Evolutionary conservation across 2,888 invertebrate species (phyloP).

Genomic region (Biston betularia): DNA sequence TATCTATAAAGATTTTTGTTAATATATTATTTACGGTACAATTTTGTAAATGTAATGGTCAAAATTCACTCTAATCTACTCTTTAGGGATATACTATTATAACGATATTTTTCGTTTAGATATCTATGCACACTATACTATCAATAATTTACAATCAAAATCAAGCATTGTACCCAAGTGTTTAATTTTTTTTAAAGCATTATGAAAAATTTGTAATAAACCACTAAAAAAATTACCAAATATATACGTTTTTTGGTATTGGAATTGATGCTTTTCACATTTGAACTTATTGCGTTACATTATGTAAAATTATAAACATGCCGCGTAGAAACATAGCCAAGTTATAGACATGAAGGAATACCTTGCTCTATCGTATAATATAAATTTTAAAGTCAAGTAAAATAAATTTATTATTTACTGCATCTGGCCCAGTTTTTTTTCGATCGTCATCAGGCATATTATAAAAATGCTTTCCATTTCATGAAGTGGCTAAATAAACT

Average conservation of each 20-base stretch:
- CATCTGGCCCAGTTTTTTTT: too few species aligned
- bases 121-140: neutral
- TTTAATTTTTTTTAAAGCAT: neutral
- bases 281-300: neutral
- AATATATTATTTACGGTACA: neutral
- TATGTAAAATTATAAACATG: neutral
- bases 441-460: too few species aligned
- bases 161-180: neutral
- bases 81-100: neutral
- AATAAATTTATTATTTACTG: neutral
- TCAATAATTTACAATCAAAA: too few species aligned
- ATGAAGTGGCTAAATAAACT: too few species aligned
- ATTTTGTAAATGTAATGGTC: slow-evolving; percentile 5
- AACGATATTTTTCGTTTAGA: neutral
- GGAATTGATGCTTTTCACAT: neutral
- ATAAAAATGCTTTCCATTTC: too few species aligned
- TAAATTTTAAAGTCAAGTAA: neutral
- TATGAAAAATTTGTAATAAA: neutral
- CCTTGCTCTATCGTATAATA: neutral
- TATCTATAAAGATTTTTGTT: neutral
- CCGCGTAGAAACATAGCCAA: neutral
- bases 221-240: neutral
- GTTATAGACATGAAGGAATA: neutral
- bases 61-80: neutral
- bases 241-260: neutral